Evolutionary conservation across 1,140 invertebrate species (phyloP), one percentile per base, ranked within the genome.

Genomic region (Artemia franciscana): DNA sequence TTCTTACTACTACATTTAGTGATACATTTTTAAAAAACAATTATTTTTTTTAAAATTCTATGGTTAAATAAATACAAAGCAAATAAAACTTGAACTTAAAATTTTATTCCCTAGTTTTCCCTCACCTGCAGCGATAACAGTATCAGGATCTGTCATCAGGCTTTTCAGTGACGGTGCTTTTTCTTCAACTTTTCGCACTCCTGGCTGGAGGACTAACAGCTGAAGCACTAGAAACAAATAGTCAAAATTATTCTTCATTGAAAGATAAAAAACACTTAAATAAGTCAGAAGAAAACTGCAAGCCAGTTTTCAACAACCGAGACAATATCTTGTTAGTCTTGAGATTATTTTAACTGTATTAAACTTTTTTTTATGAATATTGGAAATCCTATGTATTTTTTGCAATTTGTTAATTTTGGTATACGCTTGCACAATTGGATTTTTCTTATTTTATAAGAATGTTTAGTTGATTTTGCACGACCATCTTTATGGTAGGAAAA

Each of bases 81-180:
- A 2, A 60, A 60, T 26, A 60, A 60, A 26, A 60, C 12, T 39
- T 39, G n/a, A n/a, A n/a, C n/a, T n/a, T n/a, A n/a, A n/a, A n/a
- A n/a, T n/a, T n/a, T n/a, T n/a, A n/a, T n/a, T n/a, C n/a, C n/a
- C n/a, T n/a, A n/a, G n/a, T n/a, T n/a, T n/a, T n/a, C n/a, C n/a
- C 58, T 69, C 67, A 79, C 80, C 82, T 63, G 83, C 82, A 39
- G 81, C 79, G 28, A 85, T 72, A n/a, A 84, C 68, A 65, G 85
- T 98, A 74, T 99, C 98, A 0, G 94, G 95, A 76, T 99, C 96
- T 61, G 81, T 87, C 28, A 97, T 77, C 0, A 99, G 78, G 2
- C 84, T 78, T 70, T 86, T 85, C 26, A 98, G 76, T 0, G 92
- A 91, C 1, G 93, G 90, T 3, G 94, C 91, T 67, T 95, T 90